These are phyloP conservation scores for Hafferia zeledoni DNA, from an alignment of 2,797 vertebrate species.

Conservation along the genomic window DNA sequence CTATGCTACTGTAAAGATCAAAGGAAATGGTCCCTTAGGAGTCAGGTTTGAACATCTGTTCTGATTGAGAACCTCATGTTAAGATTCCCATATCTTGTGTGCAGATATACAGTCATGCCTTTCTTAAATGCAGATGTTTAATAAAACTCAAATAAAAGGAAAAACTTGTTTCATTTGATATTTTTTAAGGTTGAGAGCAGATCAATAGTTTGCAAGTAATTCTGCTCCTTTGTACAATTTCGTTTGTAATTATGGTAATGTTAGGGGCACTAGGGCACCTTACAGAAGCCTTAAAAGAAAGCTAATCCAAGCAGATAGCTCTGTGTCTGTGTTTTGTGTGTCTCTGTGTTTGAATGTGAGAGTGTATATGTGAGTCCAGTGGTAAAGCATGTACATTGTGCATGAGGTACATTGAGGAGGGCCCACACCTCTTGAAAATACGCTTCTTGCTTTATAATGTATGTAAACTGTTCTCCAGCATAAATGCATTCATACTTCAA, in stretches of 20 bases:
- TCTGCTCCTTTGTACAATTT: constrained; percentile 51
- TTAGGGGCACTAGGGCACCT: constrained; percentile 69
- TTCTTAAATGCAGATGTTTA: constrained; percentile 57
- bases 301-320: constrained; percentile 54
- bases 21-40: not conserved
- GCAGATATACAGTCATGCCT: constrained; percentile 36
- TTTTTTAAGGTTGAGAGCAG: constrained; percentile 63
- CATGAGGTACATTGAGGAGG: constrained; percentile 61
- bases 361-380: constrained; percentile 1
- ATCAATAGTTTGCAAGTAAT: constrained; percentile 37
- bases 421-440: constrained; percentile 63
- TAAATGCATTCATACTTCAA: constrained; percentile 80
- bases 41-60: not conserved
- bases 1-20: not conserved
- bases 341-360: constrained; percentile 34
- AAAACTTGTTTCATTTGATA: constrained; percentile 37
- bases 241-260: constrained; percentile 38
- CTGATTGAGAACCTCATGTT: constrained; percentile 22
- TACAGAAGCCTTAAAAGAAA: constrained; percentile 77
- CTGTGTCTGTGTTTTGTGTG: constrained; percentile 37
- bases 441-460: constrained; percentile 76
- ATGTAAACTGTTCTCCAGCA: constrained; percentile 76
- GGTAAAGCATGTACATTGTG: constrained; percentile 67
- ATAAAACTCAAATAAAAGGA: constrained; percentile 46
- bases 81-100: not conserved